These are phyloP conservation scores for Campylomormyrus numenius DNA, from an alignment of 2,113 vertebrate species.

Conservation along the genomic window DNA sequence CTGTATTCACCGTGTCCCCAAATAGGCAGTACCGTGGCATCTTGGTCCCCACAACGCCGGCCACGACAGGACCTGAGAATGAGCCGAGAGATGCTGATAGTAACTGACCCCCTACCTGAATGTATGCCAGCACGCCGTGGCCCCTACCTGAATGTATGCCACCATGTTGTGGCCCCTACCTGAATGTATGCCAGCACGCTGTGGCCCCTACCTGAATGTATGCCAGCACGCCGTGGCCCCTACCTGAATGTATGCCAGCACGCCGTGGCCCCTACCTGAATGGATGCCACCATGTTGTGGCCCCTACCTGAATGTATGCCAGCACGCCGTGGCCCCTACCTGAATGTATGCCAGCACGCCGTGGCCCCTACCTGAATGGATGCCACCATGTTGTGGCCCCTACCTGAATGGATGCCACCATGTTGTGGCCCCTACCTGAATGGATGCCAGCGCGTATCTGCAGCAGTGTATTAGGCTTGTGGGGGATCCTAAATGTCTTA, in stretches of 20 bases:
- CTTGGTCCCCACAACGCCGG: slow-evolving; percentile 82
- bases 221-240: slow-evolving; percentile 47
- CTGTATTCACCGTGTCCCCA: slow-evolving; percentile 83
- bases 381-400: neutral
- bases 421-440: slow-evolving; percentile 48
- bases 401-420: neutral
- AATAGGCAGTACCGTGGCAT: slow-evolving; percentile 88
- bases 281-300: neutral
- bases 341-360: neutral
- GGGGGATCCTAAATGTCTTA: slow-evolving; percentile 71
- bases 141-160: neutral
- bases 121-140: too few species aligned
- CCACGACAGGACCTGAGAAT: slow-evolving; percentile 72
- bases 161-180: slow-evolving; percentile 35
- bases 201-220: slow-evolving; percentile 62
- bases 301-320: neutral
- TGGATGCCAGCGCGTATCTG: slow-evolving; percentile 74
- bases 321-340: rapidly evolving
- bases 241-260: slow-evolving; percentile 73
- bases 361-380: slow-evolving; percentile 60
- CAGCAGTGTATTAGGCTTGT: slow-evolving; percentile 65
- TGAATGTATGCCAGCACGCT: slow-evolving; percentile 67
- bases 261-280: neutral
- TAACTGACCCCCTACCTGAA: too few species aligned
- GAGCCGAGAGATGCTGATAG: neutral